Base-by-base conservation (phyloP, 2,113 vertebrate genomes). In the Dasypus novemcinctus region DNA sequence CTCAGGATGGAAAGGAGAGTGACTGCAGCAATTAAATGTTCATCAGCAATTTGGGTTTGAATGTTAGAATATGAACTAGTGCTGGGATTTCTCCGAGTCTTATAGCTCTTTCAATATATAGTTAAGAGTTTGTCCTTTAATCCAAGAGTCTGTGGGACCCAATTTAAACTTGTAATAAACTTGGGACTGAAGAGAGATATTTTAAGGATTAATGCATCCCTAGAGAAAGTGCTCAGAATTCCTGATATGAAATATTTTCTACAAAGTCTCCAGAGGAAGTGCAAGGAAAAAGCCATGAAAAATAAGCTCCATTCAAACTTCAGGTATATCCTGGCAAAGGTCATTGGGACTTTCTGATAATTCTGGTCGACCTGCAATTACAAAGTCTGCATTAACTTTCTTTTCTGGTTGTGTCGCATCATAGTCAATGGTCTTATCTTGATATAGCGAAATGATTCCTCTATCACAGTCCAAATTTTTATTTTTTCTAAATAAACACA, bases 131-230 rank as follows among this genome's bases (percentile, higher is more conserved):
- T 43, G 27, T 87, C 64, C 29, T 63, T 94, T 88, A 68, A 69
- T 46, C 31, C 49, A 79, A 64, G 69, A 52, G 41, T 63, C 31
- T 15, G 9, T 68, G 29, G 12, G 5, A 7, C 25, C 83, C 74
- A n/a, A 71, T 89, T 79, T 76, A 81, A 81, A 68, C 10, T 43
- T 49, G 4, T 68, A 68, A 74, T 95, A 12, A 75, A 71, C 14
- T 63, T 68, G 31, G 17, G 64, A 46, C 15, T 8, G 68, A n/a
- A 41, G 41, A 41, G 31, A 71, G 12, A 59, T 7, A 75, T 82
- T 74, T 82, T 86, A 84, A 84, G 59, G 81, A 90, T 57, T 90
- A 92, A 92, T 95, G 75, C 64, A 83, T 64, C 13, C 75, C 1
- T 52, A 7, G 41, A 61, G 36, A 89, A 87, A 75, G 2, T 75